Percentiles rank a stretch among this genome's conserved stretches.
Evolutionary conservation across 2,797 vertebrate species (phyloP).

Genomic region (Cephalopachus bancanus): DNA sequence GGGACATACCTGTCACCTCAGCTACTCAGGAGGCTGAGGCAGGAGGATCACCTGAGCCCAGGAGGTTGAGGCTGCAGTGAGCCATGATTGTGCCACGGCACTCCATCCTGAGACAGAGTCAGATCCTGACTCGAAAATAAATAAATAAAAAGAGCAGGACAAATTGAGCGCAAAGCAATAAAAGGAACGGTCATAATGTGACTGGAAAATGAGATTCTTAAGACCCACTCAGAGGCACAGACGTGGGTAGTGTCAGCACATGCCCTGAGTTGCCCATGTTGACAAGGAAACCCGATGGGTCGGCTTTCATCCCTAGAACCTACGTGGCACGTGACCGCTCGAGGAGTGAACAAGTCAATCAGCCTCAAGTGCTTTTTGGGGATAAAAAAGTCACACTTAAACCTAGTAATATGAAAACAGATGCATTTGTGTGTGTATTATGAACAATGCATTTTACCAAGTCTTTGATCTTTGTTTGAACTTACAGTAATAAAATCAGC

Average conservation of each 20-base stretch:
- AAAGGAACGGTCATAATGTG: neutral
- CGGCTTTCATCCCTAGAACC: neutral
- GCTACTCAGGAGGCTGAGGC: no score
- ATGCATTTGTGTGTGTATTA: neutral
- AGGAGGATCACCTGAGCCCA: no score
- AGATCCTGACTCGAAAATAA: no score
- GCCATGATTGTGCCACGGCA: no score
- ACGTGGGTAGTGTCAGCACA: neutral
- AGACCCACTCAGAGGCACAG: neutral
- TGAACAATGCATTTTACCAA: neutral
- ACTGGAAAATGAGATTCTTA: neutral
- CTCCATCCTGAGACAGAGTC: no score
- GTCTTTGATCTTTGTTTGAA: constrained; percentile 37
- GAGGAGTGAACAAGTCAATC: neutral
- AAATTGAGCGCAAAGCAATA: neutral
- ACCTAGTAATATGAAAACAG: neutral
- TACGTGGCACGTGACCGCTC: neutral
- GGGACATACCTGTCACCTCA: no score
- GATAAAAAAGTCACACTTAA: neutral
- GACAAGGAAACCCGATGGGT: neutral
- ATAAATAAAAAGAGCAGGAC: neutral
- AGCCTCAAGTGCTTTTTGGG: neutral
- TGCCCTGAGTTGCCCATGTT: neutral
- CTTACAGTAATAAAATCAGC: neutral
- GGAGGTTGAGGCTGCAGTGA: no score